Base-by-base conservation (phyloP, 2,888 invertebrate genomes). In the Eledona agricola region DNA sequence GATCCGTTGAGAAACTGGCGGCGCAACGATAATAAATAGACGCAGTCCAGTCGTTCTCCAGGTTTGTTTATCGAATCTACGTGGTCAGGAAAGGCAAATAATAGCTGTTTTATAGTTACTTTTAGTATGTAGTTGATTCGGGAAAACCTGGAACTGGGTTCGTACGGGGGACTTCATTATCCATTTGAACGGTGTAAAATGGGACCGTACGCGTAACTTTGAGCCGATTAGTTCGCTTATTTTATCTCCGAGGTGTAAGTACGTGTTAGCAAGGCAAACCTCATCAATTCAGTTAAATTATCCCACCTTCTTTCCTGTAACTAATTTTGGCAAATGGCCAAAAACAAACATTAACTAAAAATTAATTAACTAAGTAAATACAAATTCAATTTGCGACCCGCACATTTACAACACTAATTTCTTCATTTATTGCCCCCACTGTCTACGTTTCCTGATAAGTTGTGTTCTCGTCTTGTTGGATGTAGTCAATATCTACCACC, bases 71-170 rank as follows among this genome's bases (percentile, higher is more conserved):
- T 54, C 55, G 49, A 56, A 59, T 57, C 43, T 56, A 50, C 55
- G 56, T 62, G 63, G 63, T 61, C 57, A 55, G 55, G 56, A 55
- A 55, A 58, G 62, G 62, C 52, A 63, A 65, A 63, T 69, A 69
- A 70, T 62, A 62, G 64, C 59, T 63, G 66, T 70, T 70, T 70
- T 69, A 69, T 63, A 62, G 66, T 65, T 63, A 63, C 59, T 66
- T 68, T 67, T 65, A 67, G 62, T 66, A 62, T 56, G 64, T 65
- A 64, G 64, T 66, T 66, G 64, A 65, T 66, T 63, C 59, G 55
- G 49, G 51, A 52, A 56, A 57, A 58, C 59, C 62, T 63, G 51
- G 60, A 60, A 60, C 58, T 59, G 58, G 64, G 59, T 62, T 59
- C 51, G 55, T 53, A 55, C 58, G 57, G 56, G 62, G 56, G 62